Evolutionary conservation across 2,888 invertebrate genomes (phyloP).

Genomic region (Acanthosepion pharaonis): DNA sequence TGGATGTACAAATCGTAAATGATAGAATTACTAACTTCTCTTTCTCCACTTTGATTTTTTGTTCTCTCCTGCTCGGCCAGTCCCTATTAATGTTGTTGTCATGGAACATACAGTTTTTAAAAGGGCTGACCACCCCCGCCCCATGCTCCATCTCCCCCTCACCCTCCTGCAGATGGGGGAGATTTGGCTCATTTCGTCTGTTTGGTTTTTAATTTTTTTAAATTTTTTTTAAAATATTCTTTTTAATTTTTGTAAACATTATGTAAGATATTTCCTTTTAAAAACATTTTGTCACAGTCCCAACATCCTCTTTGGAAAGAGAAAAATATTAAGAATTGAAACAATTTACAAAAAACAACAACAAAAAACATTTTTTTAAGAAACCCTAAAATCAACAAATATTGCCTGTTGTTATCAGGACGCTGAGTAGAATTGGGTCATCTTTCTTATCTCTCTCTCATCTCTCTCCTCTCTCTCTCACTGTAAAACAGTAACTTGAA

Average conservation of each 20-base stretch:
- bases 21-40: background rate
- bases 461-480: background rate
- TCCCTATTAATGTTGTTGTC: conserved; percentile 39
- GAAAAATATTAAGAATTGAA: conserved; percentile 20
- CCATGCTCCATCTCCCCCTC: conserved; percentile 40
- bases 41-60: background rate
- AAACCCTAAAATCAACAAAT: background rate
- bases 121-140: background rate
- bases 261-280: conserved; percentile 25
- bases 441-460: conserved; percentile 2
- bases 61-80: conserved; percentile 23
- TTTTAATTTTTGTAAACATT: conserved; percentile 20
- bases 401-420: conserved; percentile 33
- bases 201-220: background rate
- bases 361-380: background rate
- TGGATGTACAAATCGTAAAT: conserved; percentile 9
- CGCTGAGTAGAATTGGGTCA: conserved; percentile 23
- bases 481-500: conserved; percentile 22
- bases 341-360: background rate
- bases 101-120: background rate
- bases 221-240: background rate
- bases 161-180: conserved; percentile 2
- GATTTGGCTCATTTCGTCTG: conserved; percentile 36
- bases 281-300: conserved; percentile 38
- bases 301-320: conserved; percentile 22